Base-by-base conservation (phyloP, 1,140 invertebrate species). In the Dinoponera quadriceps region DNA sequence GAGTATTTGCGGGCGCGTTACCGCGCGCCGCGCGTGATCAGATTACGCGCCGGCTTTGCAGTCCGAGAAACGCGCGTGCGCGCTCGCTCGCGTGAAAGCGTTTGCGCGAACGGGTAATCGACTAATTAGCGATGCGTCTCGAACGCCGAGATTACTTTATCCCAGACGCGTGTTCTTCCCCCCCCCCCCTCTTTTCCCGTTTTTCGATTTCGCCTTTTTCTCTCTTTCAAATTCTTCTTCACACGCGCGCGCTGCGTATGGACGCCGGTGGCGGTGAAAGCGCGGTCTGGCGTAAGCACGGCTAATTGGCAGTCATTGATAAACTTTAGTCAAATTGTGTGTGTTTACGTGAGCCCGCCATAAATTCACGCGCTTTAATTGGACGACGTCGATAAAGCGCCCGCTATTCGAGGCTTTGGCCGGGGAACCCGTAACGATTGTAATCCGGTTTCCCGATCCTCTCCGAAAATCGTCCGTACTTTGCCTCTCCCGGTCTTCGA, bases 1-100 rank as follows among this genome's bases (percentile, higher is more conserved):
- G 82, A 84, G 85, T 90, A 89, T 90, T 90, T 90, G 90, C 90
- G 62, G 63, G 63, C 82, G 89, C 71, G 89, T 88, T 86, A 85
- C 78, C 73, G 60, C 86, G 59, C 29, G 49, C 49, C 62, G 87
- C 66, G 85, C 90, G 90, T 90, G 90, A 90, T 90, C 89, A 86
- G 89, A 90, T 90, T 90, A 90, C 85, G 59, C 66, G 77, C 18
- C 73, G 77, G 84, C 84, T 87, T 85, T 85, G 73, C 82, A 57
- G 62, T 71, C 73, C 63, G 74, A 65, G 51, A 9, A 27, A 66
- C 25, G 27, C 27, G 18, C 66, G 33, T 7, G 33, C 33, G 33
- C 63, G 63, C 51, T 75, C 55, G 38, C 4, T 44, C 57, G 63
- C 74, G 57, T 13, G 68, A 49, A 60, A 82, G 54, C 82, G 25